These are phyloP conservation scores for Drosophila melanocephala DNA, from an alignment of 2,888 invertebrate species.

Conservation along the genomic window DNA sequence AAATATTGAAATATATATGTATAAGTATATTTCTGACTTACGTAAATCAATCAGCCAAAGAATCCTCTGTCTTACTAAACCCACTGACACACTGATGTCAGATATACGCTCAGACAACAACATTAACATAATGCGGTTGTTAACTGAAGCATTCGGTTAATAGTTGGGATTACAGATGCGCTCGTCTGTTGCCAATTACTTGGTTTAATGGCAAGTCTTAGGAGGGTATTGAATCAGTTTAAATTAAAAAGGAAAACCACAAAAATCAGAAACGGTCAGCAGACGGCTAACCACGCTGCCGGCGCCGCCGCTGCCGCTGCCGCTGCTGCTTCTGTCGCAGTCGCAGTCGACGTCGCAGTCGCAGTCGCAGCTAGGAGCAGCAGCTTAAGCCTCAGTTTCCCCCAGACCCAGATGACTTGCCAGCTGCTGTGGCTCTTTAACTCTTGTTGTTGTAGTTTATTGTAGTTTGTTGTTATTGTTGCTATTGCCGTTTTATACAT, in stretches of 20 bases:
- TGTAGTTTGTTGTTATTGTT: constrained; percentile 37
- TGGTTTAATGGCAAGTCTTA: constrained; percentile 14
- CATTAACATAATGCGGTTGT: neutral
- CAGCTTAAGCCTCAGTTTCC: constrained; percentile 51
- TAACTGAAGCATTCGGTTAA: constrained; percentile 1
- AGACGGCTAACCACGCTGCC: constrained; percentile 8
- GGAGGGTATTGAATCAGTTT: constrained; percentile 59
- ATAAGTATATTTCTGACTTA: neutral
- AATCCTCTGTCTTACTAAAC: neutral
- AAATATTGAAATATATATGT: neutral
- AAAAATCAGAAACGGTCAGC: constrained; percentile 67
- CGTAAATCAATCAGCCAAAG: neutral
- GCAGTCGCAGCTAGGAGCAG: constrained; percentile 65
- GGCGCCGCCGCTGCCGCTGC: neutral
- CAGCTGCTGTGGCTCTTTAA: constrained; percentile 54
- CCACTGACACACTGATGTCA: constrained; percentile 3
- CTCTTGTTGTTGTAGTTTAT: constrained; percentile 29
- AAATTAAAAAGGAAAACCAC: constrained; percentile 49
- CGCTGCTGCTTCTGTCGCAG: neutral
- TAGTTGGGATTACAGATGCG: constrained; percentile 5
- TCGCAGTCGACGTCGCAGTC: constrained; percentile 37
- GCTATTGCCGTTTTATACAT: constrained; percentile 64
- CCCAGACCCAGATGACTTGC: constrained; percentile 74
- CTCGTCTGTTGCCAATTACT: constrained; percentile 18
- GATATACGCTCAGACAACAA: neutral